Conservation (phyloP, 2,888 invertebrate genomes). For the Coremacera marginata region DNA sequence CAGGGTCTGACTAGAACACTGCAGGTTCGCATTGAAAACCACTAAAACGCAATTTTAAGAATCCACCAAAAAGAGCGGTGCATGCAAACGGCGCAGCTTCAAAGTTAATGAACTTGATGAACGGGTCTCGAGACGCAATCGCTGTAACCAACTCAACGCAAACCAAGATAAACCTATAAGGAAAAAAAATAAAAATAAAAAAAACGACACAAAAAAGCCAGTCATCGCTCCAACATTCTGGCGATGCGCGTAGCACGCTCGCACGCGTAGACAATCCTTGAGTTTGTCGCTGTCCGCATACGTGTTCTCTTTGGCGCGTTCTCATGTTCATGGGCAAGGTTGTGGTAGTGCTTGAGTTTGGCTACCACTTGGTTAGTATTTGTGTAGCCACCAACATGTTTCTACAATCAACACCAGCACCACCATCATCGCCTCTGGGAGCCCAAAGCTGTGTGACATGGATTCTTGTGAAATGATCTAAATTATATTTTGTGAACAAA, state of each 20-base stretch:
- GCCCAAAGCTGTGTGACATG: slow-evolving; percentile 23
- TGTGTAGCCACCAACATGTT: neutral
- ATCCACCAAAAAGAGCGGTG: slow-evolving; percentile 9
- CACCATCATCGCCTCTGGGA: too few relatives aligned
- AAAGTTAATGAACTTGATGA: slow-evolving; percentile 33
- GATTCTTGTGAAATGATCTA: slow-evolving; percentile 34
- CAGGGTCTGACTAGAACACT: neutral
- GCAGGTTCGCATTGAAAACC: neutral
- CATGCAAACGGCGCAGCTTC: neutral
- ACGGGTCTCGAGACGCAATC: neutral
- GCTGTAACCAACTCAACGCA: neutral
- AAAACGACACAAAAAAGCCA: neutral
- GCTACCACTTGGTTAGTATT: neutral
- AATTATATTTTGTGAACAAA: slow-evolving; percentile 30
- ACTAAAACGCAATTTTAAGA: slow-evolving; percentile 10
- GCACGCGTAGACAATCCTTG: slow-evolving; percentile 24
- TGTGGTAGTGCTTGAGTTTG: neutral
- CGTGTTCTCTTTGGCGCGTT: neutral
- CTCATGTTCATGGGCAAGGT: neutral
- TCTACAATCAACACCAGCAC: neutral
- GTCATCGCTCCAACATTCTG: slow-evolving; percentile 1
- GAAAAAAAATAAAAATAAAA: neutral
- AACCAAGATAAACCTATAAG: neutral
- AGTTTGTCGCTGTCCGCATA: neutral
- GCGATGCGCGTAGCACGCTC: slow-evolving; percentile 19